Evolutionary conservation across 2,797 vertebrate genomes (phyloP).

Genomic region (Hypotaenidia philippensis): DNA sequence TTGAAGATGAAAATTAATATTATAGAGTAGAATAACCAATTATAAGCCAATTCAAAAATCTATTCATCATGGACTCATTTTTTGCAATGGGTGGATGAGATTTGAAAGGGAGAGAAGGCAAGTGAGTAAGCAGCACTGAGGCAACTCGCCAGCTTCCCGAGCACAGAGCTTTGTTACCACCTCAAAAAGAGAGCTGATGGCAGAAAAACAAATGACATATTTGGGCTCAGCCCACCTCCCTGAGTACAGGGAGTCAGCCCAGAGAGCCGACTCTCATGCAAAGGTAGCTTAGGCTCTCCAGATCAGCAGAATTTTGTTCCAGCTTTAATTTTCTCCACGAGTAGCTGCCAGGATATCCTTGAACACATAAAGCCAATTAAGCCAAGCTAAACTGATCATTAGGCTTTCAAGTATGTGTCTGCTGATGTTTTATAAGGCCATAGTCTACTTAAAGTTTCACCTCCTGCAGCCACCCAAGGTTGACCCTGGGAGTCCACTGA

Average conservation of each 20-base stretch:
- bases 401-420: conserved; percentile 67
- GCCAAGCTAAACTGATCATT: conserved; percentile 64
- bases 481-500: conserved; percentile 30
- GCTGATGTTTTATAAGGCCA: conserved; percentile 68
- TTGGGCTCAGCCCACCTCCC: neutral
- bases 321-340: conserved; percentile 60
- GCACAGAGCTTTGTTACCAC: neutral
- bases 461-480: conserved; percentile 46
- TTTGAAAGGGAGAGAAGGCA: neutral
- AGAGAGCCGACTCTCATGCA: neutral
- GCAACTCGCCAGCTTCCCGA: neutral
- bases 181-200: neutral
- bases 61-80: conserved; percentile 58
- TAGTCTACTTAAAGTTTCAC: conserved; percentile 59
- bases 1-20: conserved; percentile 76
- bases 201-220: neutral
- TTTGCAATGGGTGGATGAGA: conserved; percentile 23
- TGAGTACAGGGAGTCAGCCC: neutral
- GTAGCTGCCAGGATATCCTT: conserved; percentile 66
- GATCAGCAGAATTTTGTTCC: conserved; percentile 39
- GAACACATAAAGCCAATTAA: conserved; percentile 69
- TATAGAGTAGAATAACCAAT: conserved; percentile 69
- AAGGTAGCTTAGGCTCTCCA: neutral
- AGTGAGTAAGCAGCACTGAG: conserved; percentile 12
- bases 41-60: conserved; percentile 62